Conservation (phyloP, 2,888 invertebrate species). For the Folsomia candida region DNA sequence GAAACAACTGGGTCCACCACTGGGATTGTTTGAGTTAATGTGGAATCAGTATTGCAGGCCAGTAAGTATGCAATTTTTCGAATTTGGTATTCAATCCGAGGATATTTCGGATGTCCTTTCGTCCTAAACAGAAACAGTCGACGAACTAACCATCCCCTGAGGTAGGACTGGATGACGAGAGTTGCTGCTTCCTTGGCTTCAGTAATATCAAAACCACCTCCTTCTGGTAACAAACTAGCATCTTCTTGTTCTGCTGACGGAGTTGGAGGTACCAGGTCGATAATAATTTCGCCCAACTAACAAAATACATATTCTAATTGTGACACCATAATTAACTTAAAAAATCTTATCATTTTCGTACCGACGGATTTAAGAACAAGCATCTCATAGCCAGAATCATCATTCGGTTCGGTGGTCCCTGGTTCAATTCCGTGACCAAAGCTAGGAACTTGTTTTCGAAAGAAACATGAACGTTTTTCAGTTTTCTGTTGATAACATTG, state of each 20-base stretch:
- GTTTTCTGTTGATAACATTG: constrained; percentile 16
- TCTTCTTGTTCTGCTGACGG: neutral
- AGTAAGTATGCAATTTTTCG: constrained; percentile 31
- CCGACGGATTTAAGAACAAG: constrained; percentile 32
- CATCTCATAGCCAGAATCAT: constrained; percentile 25
- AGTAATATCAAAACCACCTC: neutral
- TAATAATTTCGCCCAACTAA: constrained; percentile 3
- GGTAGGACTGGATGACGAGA: constrained; percentile 27
- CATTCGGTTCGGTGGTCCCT: constrained; percentile 23
- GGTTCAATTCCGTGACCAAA: constrained; percentile 21
- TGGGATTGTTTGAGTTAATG: neutral
- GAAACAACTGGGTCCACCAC: neutral
- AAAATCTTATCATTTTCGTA: neutral
- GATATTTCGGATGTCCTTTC: constrained; percentile 14
- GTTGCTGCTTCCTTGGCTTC: constrained; percentile 11
- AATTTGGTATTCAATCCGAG: constrained; percentile 28
- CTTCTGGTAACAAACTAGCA: neutral
- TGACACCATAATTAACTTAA: too few relatives aligned
- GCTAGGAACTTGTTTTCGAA: constrained; percentile 33
- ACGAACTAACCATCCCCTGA: constrained; percentile 37
- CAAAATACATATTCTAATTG: too few relatives aligned
- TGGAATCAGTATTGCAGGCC: constrained; percentile 24
- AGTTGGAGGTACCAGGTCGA: neutral
- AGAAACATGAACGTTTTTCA: constrained; percentile 20
- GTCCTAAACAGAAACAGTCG: constrained; percentile 27